phyloP scores from a whole-genome alignment of 2,888 invertebrate genomes.

The Mythimna lalbum region DNA sequence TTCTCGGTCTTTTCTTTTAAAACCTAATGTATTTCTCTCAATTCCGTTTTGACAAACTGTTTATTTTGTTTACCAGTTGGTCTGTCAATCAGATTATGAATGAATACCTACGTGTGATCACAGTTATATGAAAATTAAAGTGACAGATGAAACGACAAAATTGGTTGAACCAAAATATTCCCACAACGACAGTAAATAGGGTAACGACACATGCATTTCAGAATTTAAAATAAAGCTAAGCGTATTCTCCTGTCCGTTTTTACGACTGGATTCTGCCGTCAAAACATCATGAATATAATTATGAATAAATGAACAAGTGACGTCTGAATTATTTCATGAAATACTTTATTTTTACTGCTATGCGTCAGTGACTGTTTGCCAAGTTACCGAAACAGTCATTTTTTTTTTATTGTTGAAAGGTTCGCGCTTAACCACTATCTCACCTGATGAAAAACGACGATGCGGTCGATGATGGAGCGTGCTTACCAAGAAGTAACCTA shows the following conservation, averaged over 20 bases:
- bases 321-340: conserved; percentile 13
- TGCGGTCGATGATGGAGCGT: too few species aligned
- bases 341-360: conserved; percentile 21
- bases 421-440: too few species aligned
- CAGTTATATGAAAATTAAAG: not conserved
- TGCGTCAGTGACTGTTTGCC: not conserved
- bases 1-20: too few species aligned
- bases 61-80: too few species aligned
- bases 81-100: too few species aligned
- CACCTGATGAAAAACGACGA: too few species aligned
- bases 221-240: conserved; percentile 22
- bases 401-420: too few species aligned
- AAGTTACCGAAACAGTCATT: not conserved
- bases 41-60: too few species aligned
- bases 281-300: conserved; percentile 43
- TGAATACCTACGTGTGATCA: too few species aligned
- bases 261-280: conserved; percentile 22
- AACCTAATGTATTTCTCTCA: too few species aligned
- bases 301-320: conserved; percentile 22
- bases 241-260: conserved; percentile 19
- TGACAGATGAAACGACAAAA: not conserved
- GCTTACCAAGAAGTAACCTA: too few species aligned
- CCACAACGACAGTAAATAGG: not conserved
- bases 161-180: conserved; percentile 10
- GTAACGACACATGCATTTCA: conserved; percentile 10